A percentile compares a stretch with the other conserved stretches of the same genome.
Conservation (phyloP, 2,113 vertebrate genomes). For the Manacus vitellinus region DNA sequence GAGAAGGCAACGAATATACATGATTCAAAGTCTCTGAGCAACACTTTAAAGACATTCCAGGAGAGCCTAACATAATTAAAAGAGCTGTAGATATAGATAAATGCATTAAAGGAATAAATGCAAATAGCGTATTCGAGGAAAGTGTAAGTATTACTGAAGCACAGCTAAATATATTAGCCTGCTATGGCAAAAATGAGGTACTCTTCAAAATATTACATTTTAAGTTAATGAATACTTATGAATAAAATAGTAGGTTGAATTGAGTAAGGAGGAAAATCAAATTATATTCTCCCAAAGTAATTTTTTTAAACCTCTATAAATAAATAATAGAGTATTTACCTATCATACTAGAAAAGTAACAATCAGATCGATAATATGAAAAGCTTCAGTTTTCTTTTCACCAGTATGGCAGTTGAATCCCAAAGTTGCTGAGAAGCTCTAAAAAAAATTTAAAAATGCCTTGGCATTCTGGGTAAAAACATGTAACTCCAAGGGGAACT, state of each 20-base stretch:
- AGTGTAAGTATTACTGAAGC: not conserved
- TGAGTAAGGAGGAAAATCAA: not conserved
- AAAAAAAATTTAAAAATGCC: not conserved
- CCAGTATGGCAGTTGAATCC: not conserved
- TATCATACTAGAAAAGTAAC: not conserved
- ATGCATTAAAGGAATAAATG: not conserved
- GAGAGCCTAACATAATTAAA: slow-evolving; percentile 38
- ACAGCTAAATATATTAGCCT: not conserved
- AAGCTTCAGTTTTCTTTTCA: not conserved
- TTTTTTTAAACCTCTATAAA: not conserved
- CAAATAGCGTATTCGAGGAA: not conserved
- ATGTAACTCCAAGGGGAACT: not conserved
- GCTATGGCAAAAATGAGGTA: not conserved
- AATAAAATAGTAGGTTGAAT: not conserved
- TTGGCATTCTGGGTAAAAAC: not conserved
- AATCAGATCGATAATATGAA: not conserved
- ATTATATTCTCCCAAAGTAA: not conserved
- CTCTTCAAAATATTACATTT: not conserved
- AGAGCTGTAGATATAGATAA: not conserved
- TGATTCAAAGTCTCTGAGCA: slow-evolving; percentile 10
- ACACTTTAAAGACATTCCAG: slow-evolving; percentile 53
- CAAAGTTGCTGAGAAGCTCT: not conserved
- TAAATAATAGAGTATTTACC: not conserved
- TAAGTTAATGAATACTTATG: not conserved
- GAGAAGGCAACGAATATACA: not conserved